A percentile compares a stretch with the other conserved stretches of the same genome.
phyloP scores from a whole-genome alignment of 2,113 vertebrate species.

The Paracanthobrama guichenoti region DNA sequence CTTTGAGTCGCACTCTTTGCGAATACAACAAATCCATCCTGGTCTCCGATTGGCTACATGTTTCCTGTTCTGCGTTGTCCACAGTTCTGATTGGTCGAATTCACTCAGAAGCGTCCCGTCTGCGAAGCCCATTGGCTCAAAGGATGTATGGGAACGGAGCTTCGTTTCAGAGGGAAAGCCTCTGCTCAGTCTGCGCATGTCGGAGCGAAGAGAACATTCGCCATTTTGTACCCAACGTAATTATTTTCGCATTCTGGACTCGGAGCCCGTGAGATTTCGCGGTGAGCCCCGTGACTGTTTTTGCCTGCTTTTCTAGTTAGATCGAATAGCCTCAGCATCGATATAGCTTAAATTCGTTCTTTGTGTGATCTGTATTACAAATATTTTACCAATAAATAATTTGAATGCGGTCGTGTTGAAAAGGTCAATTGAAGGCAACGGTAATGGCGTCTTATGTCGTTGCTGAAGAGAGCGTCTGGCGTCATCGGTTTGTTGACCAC shows the following conservation, averaged over 20 bases:
- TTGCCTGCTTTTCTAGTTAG: constrained; percentile 2
- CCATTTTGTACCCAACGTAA: constrained; percentile 65
- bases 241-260: constrained; percentile 60
- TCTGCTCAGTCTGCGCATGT: constrained; percentile 61
- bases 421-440: constrained; percentile 68
- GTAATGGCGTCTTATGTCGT: constrained; percentile 59
- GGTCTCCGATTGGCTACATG: constrained; percentile 60
- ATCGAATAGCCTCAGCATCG: neutral
- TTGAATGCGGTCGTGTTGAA: constrained; percentile 41
- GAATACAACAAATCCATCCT: constrained; percentile 44
- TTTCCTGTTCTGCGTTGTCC: constrained; percentile 27
- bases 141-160: constrained; percentile 72
- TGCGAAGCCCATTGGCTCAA: constrained; percentile 63
- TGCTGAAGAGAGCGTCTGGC: constrained; percentile 51
- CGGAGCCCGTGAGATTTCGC: constrained; percentile 39
- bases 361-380: neutral
- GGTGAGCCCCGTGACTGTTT: constrained; percentile 36
- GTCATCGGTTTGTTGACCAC: constrained; percentile 40
- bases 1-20: constrained; percentile 43
- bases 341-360: neutral
- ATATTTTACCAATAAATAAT: neutral
- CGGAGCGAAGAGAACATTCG: constrained; percentile 46
- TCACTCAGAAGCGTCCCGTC: constrained; percentile 49
- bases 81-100: constrained; percentile 63
- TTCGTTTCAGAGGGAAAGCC: constrained; percentile 53